phyloP scores from a whole-genome alignment of 1,140 invertebrate species.

The Papilio polytes region DNA sequence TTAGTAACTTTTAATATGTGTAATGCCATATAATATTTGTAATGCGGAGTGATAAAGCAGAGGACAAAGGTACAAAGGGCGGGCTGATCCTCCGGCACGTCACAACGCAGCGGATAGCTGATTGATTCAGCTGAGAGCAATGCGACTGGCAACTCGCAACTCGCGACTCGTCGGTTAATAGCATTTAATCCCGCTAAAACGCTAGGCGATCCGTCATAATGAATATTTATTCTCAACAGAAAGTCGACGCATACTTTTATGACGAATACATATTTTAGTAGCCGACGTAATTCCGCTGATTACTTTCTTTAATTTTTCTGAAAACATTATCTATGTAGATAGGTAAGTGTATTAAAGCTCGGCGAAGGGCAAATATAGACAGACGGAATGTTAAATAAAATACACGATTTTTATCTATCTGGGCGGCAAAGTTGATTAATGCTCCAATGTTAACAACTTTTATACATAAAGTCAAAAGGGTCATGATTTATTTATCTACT shows the following conservation, averaged over 20 bases:
- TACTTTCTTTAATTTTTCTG: conserved; percentile 82
- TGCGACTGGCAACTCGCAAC: conserved; percentile 52
- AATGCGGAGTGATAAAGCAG: conserved; percentile 37
- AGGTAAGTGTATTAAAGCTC: conserved; percentile 77
- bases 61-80: conserved; percentile 32
- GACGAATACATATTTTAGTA: conserved; percentile 83
- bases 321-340: conserved; percentile 68
- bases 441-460: conserved; percentile 26
- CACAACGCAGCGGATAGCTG: conserved; percentile 43
- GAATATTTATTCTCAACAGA: conserved; percentile 82
- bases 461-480: conserved; percentile 23
- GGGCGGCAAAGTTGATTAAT: conserved; percentile 36
- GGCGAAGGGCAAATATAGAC: conserved; percentile 69
- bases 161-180: conserved; percentile 69
- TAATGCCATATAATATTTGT: conserved; percentile 35
- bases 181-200: conserved; percentile 83
- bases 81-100: neutral
- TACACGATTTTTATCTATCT: conserved; percentile 42
- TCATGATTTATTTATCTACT: conserved; percentile 13
- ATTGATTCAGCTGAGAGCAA: conserved; percentile 76
- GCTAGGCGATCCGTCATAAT: conserved; percentile 80
- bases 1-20: neutral
- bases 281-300: conserved; percentile 79
- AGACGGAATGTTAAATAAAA: conserved; percentile 69
- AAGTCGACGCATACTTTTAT: conserved; percentile 80